phyloP scores from a whole-genome alignment of 2,797 vertebrate species.

The Pangasius macronema region DNA sequence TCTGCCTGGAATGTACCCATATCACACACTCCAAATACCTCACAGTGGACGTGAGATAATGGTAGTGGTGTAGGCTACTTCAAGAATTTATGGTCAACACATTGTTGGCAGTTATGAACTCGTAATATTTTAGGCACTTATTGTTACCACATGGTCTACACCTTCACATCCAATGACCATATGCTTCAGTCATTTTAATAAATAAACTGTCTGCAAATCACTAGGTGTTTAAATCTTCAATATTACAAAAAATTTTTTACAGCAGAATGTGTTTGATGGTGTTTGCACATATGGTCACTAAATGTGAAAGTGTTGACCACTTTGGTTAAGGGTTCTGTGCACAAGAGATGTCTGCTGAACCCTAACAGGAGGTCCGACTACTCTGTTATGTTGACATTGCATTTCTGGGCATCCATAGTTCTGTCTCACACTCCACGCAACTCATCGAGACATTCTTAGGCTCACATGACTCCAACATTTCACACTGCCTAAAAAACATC shows the following conservation, averaged over 20 bases:
- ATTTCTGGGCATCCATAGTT: constrained; percentile 49
- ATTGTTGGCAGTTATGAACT: constrained; percentile 32
- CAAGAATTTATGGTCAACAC: constrained; percentile 26
- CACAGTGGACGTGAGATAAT: constrained; percentile 33
- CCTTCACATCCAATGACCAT: not conserved
- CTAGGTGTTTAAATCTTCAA: not conserved
- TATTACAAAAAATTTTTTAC: not conserved
- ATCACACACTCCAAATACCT: constrained; percentile 45
- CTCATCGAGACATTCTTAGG: constrained; percentile 46
- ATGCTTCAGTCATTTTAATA: not conserved
- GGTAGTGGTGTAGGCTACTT: constrained; percentile 18
- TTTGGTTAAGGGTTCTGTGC: not conserved
- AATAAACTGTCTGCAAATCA: not conserved
- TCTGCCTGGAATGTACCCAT: constrained; percentile 40
- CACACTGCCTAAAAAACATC: constrained; percentile 19
- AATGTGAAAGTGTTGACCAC: not conserved
- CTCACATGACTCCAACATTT: constrained; percentile 36
- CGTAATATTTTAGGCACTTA: constrained; percentile 22
- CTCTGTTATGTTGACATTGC: constrained; percentile 63
- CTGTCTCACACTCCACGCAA: constrained; percentile 56
- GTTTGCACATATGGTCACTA: not conserved
- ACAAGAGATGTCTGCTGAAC: not conserved
- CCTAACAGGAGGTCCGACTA: not conserved
- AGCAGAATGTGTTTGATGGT: not conserved
- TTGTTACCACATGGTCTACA: constrained; percentile 24